Evolutionary conservation across 2,113 vertebrate species (phyloP).

Genomic region (Cavia aperea): DNA sequence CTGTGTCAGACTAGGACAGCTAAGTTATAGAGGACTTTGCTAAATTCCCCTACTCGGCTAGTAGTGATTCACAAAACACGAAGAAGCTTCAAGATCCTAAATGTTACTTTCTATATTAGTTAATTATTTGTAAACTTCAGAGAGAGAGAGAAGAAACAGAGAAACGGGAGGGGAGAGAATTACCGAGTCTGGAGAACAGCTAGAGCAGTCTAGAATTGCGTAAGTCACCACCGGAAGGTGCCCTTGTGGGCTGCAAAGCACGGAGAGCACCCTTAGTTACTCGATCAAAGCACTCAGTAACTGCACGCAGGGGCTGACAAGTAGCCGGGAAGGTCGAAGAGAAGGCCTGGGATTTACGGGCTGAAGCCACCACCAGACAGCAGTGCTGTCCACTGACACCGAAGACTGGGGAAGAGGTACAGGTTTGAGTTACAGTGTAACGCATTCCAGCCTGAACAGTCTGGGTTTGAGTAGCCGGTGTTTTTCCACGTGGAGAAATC

Average conservation of each 20-base stretch:
- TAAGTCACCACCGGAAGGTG: background rate
- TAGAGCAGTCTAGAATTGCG: background rate
- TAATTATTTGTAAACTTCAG: background rate
- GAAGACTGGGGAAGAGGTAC: background rate
- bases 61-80: background rate
- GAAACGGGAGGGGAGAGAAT: background rate
- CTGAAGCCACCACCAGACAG: background rate
- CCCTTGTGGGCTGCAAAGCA: background rate
- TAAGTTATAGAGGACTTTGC: background rate
- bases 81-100: background rate
- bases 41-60: background rate
- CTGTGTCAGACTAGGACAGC: background rate
- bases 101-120: background rate
- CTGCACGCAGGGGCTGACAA: background rate
- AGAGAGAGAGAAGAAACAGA: background rate
- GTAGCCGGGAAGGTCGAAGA: background rate
- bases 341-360: background rate
- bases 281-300: background rate
- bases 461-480: background rate
- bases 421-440: background rate
- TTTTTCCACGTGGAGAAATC: background rate
- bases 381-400: background rate
- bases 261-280: background rate
- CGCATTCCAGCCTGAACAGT: background rate
- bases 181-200: background rate